Evolutionary conservation across 1,140 invertebrate genomes (phyloP).

Genomic region (Dolichoris vasculosae): DNA sequence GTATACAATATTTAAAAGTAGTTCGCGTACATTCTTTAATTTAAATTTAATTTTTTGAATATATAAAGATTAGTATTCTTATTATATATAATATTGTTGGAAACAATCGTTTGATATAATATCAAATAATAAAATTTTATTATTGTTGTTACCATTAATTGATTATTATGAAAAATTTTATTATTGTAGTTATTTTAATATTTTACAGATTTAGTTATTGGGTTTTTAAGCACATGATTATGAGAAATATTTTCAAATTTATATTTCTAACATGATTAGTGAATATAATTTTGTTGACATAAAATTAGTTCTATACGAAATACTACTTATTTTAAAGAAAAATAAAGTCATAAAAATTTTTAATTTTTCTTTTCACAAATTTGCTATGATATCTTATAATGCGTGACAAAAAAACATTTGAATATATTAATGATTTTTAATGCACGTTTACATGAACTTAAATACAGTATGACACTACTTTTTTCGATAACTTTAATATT

Average conservation of each 20-base stretch:
- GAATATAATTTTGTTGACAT: neutral
- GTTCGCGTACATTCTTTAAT: no score
- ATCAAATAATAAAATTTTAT: no score
- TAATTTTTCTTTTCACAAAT: conserved; percentile 9
- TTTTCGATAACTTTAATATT: neutral
- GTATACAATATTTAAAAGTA: no score
- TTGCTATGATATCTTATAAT: neutral
- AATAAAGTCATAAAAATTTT: conserved; percentile 13
- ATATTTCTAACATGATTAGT: neutral
- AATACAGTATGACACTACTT: neutral
- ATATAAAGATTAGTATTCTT: no score
- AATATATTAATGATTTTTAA: neutral
- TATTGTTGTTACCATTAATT: no score
- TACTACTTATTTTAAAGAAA: neutral
- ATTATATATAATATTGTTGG: no score
- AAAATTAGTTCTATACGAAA: neutral
- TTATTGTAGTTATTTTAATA: neutral
- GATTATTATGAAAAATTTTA: no score
- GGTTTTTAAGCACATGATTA: neutral
- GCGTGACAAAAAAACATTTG: conserved; percentile 15
- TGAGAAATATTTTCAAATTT: neutral
- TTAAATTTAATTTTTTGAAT: no score
- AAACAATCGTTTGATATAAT: no score
- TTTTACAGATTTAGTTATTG: neutral
- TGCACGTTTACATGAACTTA: neutral